A percentile compares a stretch with the other conserved stretches of the same genome.
Conservation (phyloP, 2,888 invertebrate species). For the Hofmannophila pseudospretella region DNA sequence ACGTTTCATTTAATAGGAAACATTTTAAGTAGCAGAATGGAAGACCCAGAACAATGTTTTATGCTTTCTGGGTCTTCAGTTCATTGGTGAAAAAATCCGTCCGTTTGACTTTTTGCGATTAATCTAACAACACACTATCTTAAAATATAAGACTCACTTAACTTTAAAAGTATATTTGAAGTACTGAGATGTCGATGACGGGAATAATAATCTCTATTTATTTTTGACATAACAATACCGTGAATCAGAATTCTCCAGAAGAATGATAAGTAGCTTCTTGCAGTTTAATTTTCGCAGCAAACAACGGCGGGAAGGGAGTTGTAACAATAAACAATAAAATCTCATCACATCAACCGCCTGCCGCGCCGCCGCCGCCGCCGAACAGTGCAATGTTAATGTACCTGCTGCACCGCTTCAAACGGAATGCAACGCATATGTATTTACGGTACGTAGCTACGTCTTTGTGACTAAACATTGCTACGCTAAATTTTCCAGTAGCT, state of each 20-base stretch:
- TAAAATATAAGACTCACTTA: too few species aligned
- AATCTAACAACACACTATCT: too few species aligned
- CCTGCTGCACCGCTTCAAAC: conserved; percentile 40
- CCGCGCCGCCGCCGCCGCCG: conserved; percentile 24
- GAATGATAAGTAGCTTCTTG: conserved; percentile 20
- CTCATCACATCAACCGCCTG: conserved; percentile 31
- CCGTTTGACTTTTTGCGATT: too few species aligned
- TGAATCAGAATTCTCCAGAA: conserved; percentile 20
- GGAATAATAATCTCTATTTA: neutral
- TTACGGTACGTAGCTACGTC: neutral
- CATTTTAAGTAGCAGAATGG: too few species aligned
- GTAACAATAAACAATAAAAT: conserved; percentile 54
- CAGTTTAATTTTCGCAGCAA: conserved; percentile 35
- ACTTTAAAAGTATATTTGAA: too few species aligned
- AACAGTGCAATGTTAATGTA: conserved; percentile 25
- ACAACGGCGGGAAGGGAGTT: conserved; percentile 29
- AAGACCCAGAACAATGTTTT: too few species aligned
- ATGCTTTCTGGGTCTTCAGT: too few species aligned
- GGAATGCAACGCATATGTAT: conserved; percentile 24
- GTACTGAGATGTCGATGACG: neutral
- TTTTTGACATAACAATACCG: conserved; percentile 1
- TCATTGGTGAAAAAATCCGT: too few species aligned
- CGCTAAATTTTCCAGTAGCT: conserved; percentile 27
- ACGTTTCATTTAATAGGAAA: too few species aligned
- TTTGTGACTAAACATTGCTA: conserved; percentile 9